Evolutionary conservation across 2,113 vertebrate genomes (phyloP), one percentile per base, ranked within the genome.

Genomic region (Regulus satrapa): DNA sequence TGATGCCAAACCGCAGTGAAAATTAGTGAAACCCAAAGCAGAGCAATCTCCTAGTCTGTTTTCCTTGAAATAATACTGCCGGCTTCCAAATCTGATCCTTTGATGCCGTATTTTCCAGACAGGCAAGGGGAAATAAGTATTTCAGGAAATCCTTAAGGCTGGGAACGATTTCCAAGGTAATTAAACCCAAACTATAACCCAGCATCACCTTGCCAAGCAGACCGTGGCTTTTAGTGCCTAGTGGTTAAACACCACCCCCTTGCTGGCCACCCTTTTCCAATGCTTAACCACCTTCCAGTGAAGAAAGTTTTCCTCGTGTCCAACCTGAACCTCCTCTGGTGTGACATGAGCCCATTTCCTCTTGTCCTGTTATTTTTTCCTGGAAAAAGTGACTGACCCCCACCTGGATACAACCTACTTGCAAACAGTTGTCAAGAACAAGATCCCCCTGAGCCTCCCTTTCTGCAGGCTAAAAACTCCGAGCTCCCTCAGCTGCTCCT

Each of bases 151-250:
- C 3, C 8, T 34, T 40, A 26, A 25, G 14, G 18, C 23, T 82
- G 40, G 29, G 31, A 46, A 81, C 54, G 14, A 46, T 11, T 6
- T 54, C n/a, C 24, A 25, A 38, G 13, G 6, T 34, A 10, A 12
- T 23, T 1, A 17, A 54, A n/a, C 6, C 45, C 40, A 7, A 7
- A 6, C 19, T 25, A 3, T 18, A 23, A 25, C 7, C 6, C 2
- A 3, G 6, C 14, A 14, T 10, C 18, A 14, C n/a, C 9, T 23
- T 68, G 34, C 23, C 31, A 8, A 10, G 18, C 41, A 18, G n/a
- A 41, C 16, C 24, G 4, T 5, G 46, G 24, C 40, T 4, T n/a
- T 18, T 19, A 25, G 29, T 18, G 29, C 38, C 32, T 14, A 6
- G 36, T 13, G 32, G 4, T 7, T n/a, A 23, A 25, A 13, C 52